These are phyloP conservation scores for Stenopsyche tienmushanensis DNA, from an alignment of 1,140 invertebrate genomes.

Conservation along the genomic window DNA sequence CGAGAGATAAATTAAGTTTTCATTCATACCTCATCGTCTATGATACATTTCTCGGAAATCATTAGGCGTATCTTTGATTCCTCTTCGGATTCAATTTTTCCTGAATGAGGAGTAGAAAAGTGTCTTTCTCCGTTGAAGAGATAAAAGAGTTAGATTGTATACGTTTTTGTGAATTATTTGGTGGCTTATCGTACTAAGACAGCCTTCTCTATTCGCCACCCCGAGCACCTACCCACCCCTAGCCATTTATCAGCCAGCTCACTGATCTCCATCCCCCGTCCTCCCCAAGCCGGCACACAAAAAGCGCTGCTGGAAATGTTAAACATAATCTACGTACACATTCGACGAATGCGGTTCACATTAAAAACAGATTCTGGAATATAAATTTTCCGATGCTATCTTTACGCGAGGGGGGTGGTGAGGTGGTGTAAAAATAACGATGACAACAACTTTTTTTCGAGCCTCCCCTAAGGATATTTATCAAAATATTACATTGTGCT, in stretches of 20 bases:
- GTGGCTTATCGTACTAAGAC: constrained; percentile 27
- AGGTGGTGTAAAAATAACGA: constrained; percentile 10
- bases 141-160: not conserved
- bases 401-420: not conserved
- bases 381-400: constrained; percentile 21
- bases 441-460: constrained; percentile 23
- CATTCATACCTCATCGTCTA: too few relatives aligned
- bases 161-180: constrained; percentile 29
- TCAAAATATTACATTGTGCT: constrained; percentile 26
- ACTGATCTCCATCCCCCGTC: too few relatives aligned
- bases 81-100: too few relatives aligned
- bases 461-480: constrained; percentile 23
- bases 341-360: constrained; percentile 15
- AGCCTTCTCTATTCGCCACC: constrained; percentile 6
- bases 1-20: too few relatives aligned
- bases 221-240: not conserved
- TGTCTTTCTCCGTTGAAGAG: not conserved
- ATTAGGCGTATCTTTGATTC: too few relatives aligned
- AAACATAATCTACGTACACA: constrained; percentile 12
- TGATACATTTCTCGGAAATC: too few relatives aligned
- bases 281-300: too few relatives aligned
- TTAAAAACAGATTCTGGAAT: constrained; percentile 29
- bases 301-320: constrained; percentile 2
- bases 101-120: not conserved
- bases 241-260: not conserved